A percentile compares a stretch with the other conserved stretches of the same genome.
Evolutionary conservation across 2,113 vertebrate genomes (phyloP).

Genomic region (Ictalurus punctatus): DNA sequence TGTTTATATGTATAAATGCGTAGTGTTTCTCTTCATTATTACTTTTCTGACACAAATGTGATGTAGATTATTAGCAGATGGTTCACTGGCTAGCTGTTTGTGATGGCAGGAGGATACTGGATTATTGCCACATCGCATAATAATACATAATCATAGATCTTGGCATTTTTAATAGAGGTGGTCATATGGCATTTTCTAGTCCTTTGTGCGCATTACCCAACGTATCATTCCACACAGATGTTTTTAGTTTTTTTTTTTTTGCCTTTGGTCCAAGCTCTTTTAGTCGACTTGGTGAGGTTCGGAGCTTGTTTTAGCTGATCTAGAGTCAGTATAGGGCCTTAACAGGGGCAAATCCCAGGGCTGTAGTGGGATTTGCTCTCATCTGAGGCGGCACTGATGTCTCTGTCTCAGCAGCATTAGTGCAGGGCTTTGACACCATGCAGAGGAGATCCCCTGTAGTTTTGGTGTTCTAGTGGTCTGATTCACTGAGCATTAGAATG

Average conservation of each 20-base stretch:
- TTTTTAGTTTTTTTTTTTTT: not conserved
- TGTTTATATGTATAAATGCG: not conserved
- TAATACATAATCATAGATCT: not conserved
- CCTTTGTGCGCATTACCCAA: not conserved
- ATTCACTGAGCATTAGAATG: slow-evolving; percentile 3
- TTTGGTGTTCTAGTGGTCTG: slow-evolving; percentile 4
- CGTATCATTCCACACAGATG: not conserved
- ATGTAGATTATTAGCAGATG: not conserved
- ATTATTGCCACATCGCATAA: not conserved
- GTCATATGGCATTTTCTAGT: not conserved
- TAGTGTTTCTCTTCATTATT: not conserved
- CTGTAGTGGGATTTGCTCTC: slow-evolving; percentile 34
- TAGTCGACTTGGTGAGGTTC: not conserved
- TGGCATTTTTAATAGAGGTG: not conserved
- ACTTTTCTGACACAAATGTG: not conserved
- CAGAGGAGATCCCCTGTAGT: slow-evolving; percentile 14
- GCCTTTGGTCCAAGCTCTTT: not conserved
- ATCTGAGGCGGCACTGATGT: slow-evolving; percentile 17
- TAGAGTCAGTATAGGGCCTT: not conserved
- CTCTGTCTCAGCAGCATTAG: slow-evolving; percentile 28
- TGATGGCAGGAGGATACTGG: not conserved
- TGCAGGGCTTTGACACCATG: slow-evolving; percentile 10
- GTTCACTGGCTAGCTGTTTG: not conserved
- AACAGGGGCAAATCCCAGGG: slow-evolving; percentile 23
- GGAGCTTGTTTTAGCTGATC: not conserved